Evolutionary conservation across 2,797 vertebrate species (phyloP), one percentile per base, ranked within the genome.

Genomic region (Sardinella longiceps): DNA sequence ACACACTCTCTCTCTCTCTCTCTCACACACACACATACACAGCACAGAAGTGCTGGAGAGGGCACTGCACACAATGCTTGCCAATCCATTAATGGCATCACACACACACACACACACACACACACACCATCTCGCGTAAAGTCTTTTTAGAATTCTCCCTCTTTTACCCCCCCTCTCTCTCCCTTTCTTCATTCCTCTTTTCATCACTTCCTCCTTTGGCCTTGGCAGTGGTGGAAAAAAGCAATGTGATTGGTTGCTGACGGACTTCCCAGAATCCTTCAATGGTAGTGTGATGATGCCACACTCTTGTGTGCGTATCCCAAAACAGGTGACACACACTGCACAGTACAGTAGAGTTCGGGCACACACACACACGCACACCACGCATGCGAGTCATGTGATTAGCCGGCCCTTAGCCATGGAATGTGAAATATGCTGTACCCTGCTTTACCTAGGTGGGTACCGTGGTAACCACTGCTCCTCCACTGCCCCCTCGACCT

Each of bases 351-450:
- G 46, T 12, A 12, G 46, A 77, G 70, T 25, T 25, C 9, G 70
- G 70, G 6, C 66, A 74, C 30, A 9, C 14, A 33, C 15, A 5
- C 18, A 37, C 30, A 28, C 30, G 4, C 43, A 48, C 11, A 12
- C 46, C 7, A 48, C 70, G 18, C 37, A 20, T 1, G 43, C 5
- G 15, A 1, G 15, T 11, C 70, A 2, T 5, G 20, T 20, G 18
- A 53, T 23, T 20, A 20, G 51, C 23, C 51, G 1, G 51, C 33
- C 15, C 5, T 5, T 37, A 43, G 70, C 23, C 37, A 23, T 77
- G 70, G 70, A 77, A 77, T 77, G 70, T 77, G 70, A 43, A 77
- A 43, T 39, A 77, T 39, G 70, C 18, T 18, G 70, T 43, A 77
- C 70, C 70, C 70, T 43, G 37, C 66, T 43, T 43, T 33, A 20